Conservation (phyloP, 2,888 invertebrate species). For the Ischnus inquisitorius region DNA sequence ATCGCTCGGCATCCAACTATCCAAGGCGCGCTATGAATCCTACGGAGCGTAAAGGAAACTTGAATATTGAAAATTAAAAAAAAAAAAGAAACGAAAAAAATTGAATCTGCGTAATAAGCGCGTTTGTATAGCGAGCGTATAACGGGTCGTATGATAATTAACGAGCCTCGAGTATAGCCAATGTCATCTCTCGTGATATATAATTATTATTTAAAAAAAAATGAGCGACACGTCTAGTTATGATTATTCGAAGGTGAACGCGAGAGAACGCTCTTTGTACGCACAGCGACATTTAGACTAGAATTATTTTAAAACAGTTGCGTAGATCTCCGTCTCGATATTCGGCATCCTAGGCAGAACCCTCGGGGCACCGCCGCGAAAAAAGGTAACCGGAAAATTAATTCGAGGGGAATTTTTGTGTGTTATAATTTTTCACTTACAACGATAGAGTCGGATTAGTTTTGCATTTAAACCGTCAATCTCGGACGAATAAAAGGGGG, state of each 20-base stretch:
- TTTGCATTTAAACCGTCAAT: conserved; percentile 38
- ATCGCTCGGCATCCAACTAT: too few species aligned
- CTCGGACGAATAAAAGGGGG: neutral
- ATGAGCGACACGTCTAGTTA: conserved; percentile 12
- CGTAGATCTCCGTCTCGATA: neutral
- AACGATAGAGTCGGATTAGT: neutral
- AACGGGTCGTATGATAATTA: conserved; percentile 38
- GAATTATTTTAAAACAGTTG: neutral
- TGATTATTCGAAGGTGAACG: conserved; percentile 58
- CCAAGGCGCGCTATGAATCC: neutral
- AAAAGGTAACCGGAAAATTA: neutral
- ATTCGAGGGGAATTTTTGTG: neutral
- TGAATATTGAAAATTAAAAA: neutral
- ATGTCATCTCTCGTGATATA: conserved; percentile 2
- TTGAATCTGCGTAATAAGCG: conserved; percentile 2
- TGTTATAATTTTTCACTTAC: neutral
- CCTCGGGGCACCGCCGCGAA: neutral
- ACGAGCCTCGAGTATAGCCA: neutral
- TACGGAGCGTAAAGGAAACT: neutral
- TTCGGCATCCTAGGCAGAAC: neutral
- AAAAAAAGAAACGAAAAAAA: neutral
- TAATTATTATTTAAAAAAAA: conserved; percentile 9
- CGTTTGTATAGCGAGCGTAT: conserved; percentile 28
- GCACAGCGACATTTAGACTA: neutral
- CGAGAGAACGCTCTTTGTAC: conserved; percentile 15